Percentiles rank a stretch among this genome's conserved stretches.
phyloP scores from a whole-genome alignment of 2,888 invertebrate genomes.

The Lampropteryx suffumata region DNA sequence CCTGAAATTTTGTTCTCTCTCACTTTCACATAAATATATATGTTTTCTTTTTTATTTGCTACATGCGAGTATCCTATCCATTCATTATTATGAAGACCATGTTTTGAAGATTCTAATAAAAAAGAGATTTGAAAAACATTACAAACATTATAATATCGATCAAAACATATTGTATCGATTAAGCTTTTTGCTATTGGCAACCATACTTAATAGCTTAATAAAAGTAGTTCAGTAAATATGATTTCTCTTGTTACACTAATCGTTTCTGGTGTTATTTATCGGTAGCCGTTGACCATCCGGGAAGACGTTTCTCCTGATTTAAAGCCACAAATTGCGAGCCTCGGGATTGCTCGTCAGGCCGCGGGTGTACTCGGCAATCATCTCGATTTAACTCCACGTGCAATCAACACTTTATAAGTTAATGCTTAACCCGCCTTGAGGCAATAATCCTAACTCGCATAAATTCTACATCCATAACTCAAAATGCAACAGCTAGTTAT shows the following conservation, averaged over 20 bases:
- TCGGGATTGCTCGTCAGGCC: conserved; percentile 61
- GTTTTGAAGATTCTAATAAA: too few relatives aligned
- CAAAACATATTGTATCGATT: too few relatives aligned
- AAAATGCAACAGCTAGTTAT: conserved; percentile 6
- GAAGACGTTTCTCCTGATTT: conserved; percentile 66
- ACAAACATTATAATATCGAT: too few relatives aligned
- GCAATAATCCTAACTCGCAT: conserved; percentile 25
- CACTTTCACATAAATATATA: too few relatives aligned
- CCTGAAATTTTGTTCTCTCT: too few relatives aligned
- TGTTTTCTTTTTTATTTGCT: too few relatives aligned
- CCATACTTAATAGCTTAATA: conserved; percentile 56
- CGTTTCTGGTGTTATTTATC: conserved; percentile 73
- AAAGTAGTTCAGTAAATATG: conserved; percentile 54
- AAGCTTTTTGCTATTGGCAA: too few relatives aligned
- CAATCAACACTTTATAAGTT: conserved; percentile 40
- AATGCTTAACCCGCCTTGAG: conserved; percentile 28
- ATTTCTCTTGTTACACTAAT: conserved; percentile 72
- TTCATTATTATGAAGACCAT: too few relatives aligned
- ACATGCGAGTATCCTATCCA: too few relatives aligned
- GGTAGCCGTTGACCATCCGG: conserved; percentile 64
- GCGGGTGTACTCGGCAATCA: conserved; percentile 53
- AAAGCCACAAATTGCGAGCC: conserved; percentile 77
- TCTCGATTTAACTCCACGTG: conserved; percentile 53
- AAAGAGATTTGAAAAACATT: too few relatives aligned
- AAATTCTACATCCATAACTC: conserved; percentile 13